These are phyloP conservation scores for Lagopus leucura DNA, from an alignment of 2,113 vertebrate genomes.

Conservation along the genomic window DNA sequence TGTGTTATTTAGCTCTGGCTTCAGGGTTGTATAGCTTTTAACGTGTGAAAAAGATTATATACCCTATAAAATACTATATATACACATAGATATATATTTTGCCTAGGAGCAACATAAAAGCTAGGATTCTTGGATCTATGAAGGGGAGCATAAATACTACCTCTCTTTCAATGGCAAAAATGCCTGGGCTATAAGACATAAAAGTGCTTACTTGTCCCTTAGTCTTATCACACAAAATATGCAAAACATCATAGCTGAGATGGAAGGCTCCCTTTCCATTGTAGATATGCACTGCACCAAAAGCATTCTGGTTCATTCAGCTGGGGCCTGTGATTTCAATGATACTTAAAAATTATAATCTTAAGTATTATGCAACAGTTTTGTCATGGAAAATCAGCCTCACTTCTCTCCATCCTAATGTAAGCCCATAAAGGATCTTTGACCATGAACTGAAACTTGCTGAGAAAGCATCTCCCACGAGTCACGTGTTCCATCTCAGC, in stretches of 20 bases:
- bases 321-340: neutral
- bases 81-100: neutral
- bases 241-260: neutral
- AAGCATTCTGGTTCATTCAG: neutral
- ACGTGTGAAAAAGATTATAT: neutral
- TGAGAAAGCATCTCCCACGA: neutral
- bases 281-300: neutral
- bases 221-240: neutral
- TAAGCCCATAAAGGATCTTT: neutral
- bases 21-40: neutral
- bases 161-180: neutral
- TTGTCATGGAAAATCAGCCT: neutral
- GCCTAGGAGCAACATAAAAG: neutral
- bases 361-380: neutral
- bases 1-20: neutral
- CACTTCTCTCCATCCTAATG: neutral
- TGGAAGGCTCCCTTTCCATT: neutral
- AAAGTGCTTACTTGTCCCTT: neutral
- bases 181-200: neutral
- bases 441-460: neutral
- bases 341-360: neutral
- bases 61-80: neutral
- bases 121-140: neutral
- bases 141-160: neutral
- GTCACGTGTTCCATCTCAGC: constrained; percentile 40